These are phyloP conservation scores for Sorex maritimensis DNA, from an alignment of 2,797 vertebrate species.

Conservation along the genomic window DNA sequence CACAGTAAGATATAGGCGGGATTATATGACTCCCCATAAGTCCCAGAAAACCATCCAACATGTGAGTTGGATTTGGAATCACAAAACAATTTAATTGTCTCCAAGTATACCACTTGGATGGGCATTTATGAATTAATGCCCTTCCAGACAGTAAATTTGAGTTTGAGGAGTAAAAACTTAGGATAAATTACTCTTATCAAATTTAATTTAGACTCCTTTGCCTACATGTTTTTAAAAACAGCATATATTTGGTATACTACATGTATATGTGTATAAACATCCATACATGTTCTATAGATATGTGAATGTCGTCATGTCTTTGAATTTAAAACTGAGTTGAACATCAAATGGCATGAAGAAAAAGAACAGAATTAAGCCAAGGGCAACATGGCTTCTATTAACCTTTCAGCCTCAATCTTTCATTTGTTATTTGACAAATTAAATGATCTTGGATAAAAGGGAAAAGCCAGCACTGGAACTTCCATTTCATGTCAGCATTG, in stretches of 20 bases:
- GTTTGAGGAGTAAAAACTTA: conserved; percentile 55
- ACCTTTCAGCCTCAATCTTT: conserved; percentile 69
- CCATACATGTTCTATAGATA: background rate
- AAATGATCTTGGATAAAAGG: conserved; percentile 63
- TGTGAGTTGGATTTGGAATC: background rate
- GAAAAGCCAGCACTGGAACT: background rate
- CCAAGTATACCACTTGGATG: conserved; percentile 55
- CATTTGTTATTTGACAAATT: conserved; percentile 68
- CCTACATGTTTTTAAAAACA: background rate
- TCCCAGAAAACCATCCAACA: background rate
- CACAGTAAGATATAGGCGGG: background rate
- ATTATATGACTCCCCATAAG: background rate
- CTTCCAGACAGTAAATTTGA: conserved; percentile 47
- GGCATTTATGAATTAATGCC: conserved; percentile 59
- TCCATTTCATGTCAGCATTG: conserved; percentile 25
- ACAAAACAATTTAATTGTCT: background rate
- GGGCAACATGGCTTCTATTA: conserved; percentile 68
- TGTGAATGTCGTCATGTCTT: background rate
- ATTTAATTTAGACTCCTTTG: conserved; percentile 54
- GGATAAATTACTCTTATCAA: conserved; percentile 58
- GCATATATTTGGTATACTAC: background rate
- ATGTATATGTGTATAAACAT: background rate
- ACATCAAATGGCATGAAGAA: conserved; percentile 58
- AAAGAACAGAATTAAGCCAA: conserved; percentile 71
- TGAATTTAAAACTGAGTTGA: conserved; percentile 59